Evolutionary conservation across 2,797 vertebrate species (phyloP), one percentile per base, ranked within the genome.

Genomic region (Fistularia commersonii): DNA sequence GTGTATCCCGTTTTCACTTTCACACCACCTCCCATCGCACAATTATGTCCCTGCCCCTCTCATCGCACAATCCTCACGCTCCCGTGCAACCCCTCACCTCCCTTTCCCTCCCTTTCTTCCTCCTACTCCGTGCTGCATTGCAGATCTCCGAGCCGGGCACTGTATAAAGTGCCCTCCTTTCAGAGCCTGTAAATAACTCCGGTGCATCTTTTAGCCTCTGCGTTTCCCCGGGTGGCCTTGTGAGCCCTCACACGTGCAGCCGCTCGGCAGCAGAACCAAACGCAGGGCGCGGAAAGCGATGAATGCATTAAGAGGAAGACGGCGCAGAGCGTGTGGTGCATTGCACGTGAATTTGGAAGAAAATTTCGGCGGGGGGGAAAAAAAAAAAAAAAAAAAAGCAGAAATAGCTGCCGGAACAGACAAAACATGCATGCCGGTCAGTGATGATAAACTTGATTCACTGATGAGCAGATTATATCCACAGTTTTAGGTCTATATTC

Each of bases 51-150:
- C 53, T 59, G 49, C 41, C 58, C 51, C 42, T 54, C 49, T 49
- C 58, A 54, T 62, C 64, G 45, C 41, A 12, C 49, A 32, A 52
- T 72, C 46, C 51, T 51, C 38, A 44, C 46, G 48, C 61, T 55
- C 51, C 36, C 13, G 53, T 50, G 41, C n/a, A 11, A 44, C 48
- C 50, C 49, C 59, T 42, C 58, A 49, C 60, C 45, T 39, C 35
- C 45, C 35, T 34, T 33, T 41, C 32, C 51, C 8, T 5, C 8
- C 45, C 10, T 11, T 11, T 46, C 11, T 46, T 36, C 15, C 11
- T 60, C 61, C 52, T 61, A 60, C 73, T 55, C 73, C 11, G 8
- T 88, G 78, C 83, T 89, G 87, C 87, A 89, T 87, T 89, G 87
- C 87, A 89, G 87, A 79, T 87, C 78, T 86, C 77, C 74, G 81